phyloP scores from a whole-genome alignment of 1,140 invertebrate genomes.

The Schlechtendalia chinensis region DNA sequence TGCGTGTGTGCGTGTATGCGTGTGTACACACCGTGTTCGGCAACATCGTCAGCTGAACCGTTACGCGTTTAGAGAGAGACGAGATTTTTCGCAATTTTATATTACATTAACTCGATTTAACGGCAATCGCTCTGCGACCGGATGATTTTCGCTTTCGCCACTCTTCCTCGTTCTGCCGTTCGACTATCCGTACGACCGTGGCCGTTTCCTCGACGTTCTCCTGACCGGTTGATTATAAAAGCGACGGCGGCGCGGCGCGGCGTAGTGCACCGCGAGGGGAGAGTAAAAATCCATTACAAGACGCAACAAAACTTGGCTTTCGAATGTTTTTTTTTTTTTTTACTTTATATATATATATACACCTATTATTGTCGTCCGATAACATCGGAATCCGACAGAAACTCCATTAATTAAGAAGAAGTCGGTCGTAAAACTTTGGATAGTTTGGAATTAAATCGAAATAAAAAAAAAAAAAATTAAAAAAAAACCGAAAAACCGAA shows the following conservation, averaged over 20 bases:
- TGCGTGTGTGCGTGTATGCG: too few relatives aligned
- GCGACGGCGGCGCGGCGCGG: neutral
- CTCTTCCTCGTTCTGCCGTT: too few relatives aligned
- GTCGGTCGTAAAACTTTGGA: constrained; percentile 17
- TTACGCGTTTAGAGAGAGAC: neutral
- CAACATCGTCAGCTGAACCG: neutral
- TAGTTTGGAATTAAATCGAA: constrained; percentile 19
- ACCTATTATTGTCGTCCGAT: neutral
- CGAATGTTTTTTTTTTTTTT: constrained; percentile 10
- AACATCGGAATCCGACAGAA: constrained; percentile 16
- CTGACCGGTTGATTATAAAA: constrained; percentile 19
- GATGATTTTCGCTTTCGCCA: constrained; percentile 9
- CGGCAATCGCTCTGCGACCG: neutral
- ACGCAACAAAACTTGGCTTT: constrained; percentile 3
- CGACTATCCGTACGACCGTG: too few relatives aligned
- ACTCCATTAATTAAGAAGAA: constrained; percentile 17
- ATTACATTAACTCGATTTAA: neutral
- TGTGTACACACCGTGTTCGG: neutral
- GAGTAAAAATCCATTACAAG: constrained; percentile 11
- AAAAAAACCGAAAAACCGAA: too few relatives aligned
- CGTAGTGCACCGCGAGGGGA: neutral
- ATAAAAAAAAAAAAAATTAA: too few relatives aligned
- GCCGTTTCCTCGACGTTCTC: neutral
- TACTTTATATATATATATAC: neutral
- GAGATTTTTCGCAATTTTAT: constrained; percentile 18